Evolutionary conservation across 1,140 invertebrate species (phyloP), one percentile per base, ranked within the genome.

Genomic region (Drosophila mauritiana): DNA sequence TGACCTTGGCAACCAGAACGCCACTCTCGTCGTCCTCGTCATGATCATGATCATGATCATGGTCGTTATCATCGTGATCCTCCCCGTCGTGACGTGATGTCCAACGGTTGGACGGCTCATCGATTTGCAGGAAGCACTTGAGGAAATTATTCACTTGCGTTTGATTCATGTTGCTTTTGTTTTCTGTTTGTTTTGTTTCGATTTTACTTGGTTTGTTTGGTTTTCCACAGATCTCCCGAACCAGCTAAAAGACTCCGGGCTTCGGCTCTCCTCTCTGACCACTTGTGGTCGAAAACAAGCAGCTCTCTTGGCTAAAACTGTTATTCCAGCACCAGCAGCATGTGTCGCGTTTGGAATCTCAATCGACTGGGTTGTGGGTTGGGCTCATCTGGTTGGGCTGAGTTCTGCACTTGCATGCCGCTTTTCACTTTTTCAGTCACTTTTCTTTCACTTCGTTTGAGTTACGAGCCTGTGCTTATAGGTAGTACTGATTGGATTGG

Each of bases 1-100:
- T 94, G 10, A 94, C 94, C 92, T 97, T 97, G 0, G 96, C 96
- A 1, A 92, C 77, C 12, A 94, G 76, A 11, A 95, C 42, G 1
- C 93, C 12, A 91, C 77, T 85, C 80, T 80, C 31, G 78, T 74
- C 70, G 22, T 83, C 59, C 1, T 85, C 80, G 79, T 93, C 40
- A 59, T 31, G 6, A 8, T 92, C 85, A 6, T 80, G 62, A 34
- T 80, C 72, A 20, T 92, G 67, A 78, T 84, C 81, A 88, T 93
- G 61, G 62, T 92, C 85, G 31, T 80, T 52, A 0, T 73, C 78
- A 15, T 92, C 64, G 83, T 84, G 78, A 81, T 93, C 76, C 80
- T 93, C 79, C 27, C 91, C 79, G n/a, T 64, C 53, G 36, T 80
- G 55, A 54, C 52, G 80, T 3, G 62, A 43, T 42, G 70, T 17